Conservation (phyloP, 2,888 invertebrate genomes). For the Nomada ruficornis region DNA sequence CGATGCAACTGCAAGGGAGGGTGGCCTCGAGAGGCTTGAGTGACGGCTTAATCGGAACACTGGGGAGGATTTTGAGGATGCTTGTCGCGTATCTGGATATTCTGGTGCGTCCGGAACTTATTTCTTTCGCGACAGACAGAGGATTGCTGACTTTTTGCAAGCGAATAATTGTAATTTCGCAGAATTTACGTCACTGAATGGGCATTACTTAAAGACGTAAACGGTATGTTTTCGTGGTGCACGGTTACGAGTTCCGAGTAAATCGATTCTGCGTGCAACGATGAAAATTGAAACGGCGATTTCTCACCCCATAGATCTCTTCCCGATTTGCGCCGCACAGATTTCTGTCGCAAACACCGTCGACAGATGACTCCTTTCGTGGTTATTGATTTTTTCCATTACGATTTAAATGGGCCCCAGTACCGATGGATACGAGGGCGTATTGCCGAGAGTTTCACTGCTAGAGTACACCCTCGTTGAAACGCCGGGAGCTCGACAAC, state of each 20-base stretch:
- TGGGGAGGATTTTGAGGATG: slow-evolving; percentile 14
- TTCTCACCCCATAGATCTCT: too few species aligned
- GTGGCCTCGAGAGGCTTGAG: slow-evolving; percentile 39
- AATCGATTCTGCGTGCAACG: too few species aligned
- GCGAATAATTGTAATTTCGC: too few species aligned
- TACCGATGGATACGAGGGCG: slow-evolving; percentile 68
- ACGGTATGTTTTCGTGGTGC: too few species aligned
- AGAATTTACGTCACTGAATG: too few species aligned
- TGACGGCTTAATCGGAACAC: slow-evolving; percentile 45
- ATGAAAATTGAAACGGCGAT: too few species aligned
- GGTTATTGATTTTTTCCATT: slow-evolving; percentile 67
- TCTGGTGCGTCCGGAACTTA: background rate
- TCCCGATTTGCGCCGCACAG: too few species aligned
- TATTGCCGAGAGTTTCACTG: slow-evolving; percentile 59
- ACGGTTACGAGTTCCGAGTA: too few species aligned
- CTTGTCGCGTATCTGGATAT: background rate
- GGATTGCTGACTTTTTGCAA: background rate
- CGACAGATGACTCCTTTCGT: slow-evolving; percentile 10
- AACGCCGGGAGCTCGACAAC: slow-evolving; percentile 56
- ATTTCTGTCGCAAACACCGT: background rate
- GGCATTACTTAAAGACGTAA: too few species aligned
- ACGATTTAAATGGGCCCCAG: slow-evolving; percentile 57
- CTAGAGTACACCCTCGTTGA: slow-evolving; percentile 69
- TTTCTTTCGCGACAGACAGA: background rate
- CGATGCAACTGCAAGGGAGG: slow-evolving; percentile 42